Percentiles rank a stretch among this genome's conserved stretches.
Evolutionary conservation across 2,113 vertebrate species (phyloP).

Genomic region (Apodemus speciosus): DNA sequence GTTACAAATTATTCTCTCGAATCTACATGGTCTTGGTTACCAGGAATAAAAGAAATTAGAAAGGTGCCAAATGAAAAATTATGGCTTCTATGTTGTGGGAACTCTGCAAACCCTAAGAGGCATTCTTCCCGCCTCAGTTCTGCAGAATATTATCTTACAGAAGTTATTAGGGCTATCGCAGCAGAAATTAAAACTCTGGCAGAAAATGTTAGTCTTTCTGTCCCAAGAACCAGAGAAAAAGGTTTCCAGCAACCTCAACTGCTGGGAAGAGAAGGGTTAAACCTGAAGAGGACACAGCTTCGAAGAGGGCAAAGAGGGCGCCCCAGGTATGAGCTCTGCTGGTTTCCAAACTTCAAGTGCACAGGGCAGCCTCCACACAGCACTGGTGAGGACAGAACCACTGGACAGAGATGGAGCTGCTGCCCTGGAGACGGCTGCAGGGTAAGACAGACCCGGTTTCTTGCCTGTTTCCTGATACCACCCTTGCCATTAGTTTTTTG

Average conservation of each 20-base stretch:
- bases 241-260: not conserved
- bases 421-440: not conserved
- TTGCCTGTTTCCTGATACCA: not conserved
- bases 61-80: no score
- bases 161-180: no score
- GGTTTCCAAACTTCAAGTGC: not conserved
- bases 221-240: not conserved
- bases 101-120: no score
- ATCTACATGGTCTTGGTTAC: no score
- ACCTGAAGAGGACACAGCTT: not conserved
- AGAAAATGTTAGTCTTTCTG: not conserved
- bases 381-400: not conserved
- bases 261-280: not conserved
- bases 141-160: no score
- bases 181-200: constrained; percentile 14
- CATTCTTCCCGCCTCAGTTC: no score
- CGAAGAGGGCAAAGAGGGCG: not conserved
- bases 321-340: not conserved
- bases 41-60: no score
- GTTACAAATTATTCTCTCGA: no score
- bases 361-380: not conserved
- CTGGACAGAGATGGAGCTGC: not conserved
- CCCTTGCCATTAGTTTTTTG: not conserved
- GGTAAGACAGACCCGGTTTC: not conserved
- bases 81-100: no score